phyloP scores from a whole-genome alignment of 2,113 vertebrate genomes.

The Mirounga angustirostris region DNA sequence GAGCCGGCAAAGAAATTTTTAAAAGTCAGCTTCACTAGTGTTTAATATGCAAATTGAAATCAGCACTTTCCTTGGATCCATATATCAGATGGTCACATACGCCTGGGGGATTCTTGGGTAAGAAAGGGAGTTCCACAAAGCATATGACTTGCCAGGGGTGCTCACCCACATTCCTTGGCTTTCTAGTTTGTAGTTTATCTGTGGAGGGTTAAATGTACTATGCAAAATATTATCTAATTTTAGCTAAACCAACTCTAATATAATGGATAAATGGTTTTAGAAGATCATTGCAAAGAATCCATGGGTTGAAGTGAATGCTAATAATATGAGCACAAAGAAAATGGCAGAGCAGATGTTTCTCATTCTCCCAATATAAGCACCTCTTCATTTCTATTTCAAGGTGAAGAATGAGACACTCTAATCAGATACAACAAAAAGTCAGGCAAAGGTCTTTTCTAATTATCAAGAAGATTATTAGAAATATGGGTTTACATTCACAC shows the following conservation, averaged over 20 bases:
- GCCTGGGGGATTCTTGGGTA: not conserved
- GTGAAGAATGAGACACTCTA: not conserved
- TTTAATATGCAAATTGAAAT: not conserved
- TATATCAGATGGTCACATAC: not conserved
- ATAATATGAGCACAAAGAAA: not conserved
- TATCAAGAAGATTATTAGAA: not conserved
- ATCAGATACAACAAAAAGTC: not conserved
- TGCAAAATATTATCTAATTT: not conserved
- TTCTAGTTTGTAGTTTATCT: not conserved
- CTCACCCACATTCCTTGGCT: not conserved
- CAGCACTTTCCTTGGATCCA: not conserved
- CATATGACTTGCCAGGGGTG: not conserved
- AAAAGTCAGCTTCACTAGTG: not conserved
- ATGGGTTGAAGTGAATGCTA: not conserved
- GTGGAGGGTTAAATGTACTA: not conserved
- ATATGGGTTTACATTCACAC: not conserved
- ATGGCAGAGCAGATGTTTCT: not conserved
- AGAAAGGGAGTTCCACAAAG: not conserved
- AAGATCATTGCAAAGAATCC: not conserved
- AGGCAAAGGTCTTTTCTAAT: not conserved
- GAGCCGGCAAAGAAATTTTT: not conserved
- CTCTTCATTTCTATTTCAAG: not conserved
- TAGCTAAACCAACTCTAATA: not conserved
- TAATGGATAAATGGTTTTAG: slow-evolving; percentile 21
- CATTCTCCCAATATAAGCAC: not conserved